Evolutionary conservation across 2,888 invertebrate species (phyloP), one percentile per base, ranked within the genome.

Genomic region (Watsonalla cultraria): DNA sequence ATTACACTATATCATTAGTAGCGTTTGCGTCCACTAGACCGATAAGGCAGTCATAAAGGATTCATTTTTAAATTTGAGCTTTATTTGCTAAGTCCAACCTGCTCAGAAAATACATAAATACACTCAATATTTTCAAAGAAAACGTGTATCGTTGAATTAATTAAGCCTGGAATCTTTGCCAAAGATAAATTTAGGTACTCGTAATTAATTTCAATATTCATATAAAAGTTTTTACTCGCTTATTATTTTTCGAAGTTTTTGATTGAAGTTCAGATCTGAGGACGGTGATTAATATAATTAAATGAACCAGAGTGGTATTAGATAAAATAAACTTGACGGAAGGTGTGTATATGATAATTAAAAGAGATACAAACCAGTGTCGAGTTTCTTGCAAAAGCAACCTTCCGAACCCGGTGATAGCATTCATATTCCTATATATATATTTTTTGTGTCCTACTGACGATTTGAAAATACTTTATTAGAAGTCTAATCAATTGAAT

Each of bases 81-180:
- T 11, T 9, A 13, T 49, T 14, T 49, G 13, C 37, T 11, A 11
- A 11, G 4, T 6, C 11, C 34, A 72, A 73, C 68, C 70, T 74
- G 70, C 74, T 72, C 72, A 64, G 61, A 59, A 63, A 78, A 73
- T 70, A 75, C 69, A 74, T 74, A 74, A 78, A 82, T 73, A 79
- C 74, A 70, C 60, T 60, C 57, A 72, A 69, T 70, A 68, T 72
- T 78, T 74, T 76, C 75, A 77, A 80, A 78, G 78, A 77, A 80
- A 81, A 74, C 70, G 69, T 76, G 75, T 84, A 86, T 84, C 80
- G 81, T 82, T 79, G 78, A 79, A 72, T 78, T 84, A 84, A 84
- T 84, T 80, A 84, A 82, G 68, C 66, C 53, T 45, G 53, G 54
- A 60, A 68, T 68, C 59, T 53, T 34, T 14, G 45, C 39, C 45